Evolutionary conservation across 2,888 invertebrate species (phyloP), one percentile per base, ranked within the genome.

Genomic region (Chironomus tentans): DNA sequence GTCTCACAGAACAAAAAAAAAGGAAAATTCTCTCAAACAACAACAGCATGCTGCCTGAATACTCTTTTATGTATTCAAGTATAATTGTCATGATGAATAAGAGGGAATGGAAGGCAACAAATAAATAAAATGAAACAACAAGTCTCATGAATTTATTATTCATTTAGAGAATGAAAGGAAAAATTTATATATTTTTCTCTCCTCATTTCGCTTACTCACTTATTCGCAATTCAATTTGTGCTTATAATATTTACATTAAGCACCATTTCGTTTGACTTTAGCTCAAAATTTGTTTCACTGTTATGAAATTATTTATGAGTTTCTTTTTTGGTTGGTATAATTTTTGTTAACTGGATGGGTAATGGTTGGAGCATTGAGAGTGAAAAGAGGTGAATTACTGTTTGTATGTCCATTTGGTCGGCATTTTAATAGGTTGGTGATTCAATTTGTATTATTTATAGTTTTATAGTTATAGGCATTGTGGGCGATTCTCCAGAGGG

Each of bases 121-220:
- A 21, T 62, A 56, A 56, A 18, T n/a, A n/a, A 22, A 18, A 56
- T 46, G 13, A 72, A 62, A 72, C 72, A 72, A 62, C 72, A 72
- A 72, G 74, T 73, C 65, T 74, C 74, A 74, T 74, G 74, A 74
- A 74, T 74, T 61, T 74, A 74, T 74, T 74, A 68, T 62, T 50
- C 24, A 65, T 65, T 65, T 65, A 21, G 12, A 65, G 24, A 65
- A 65, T 12, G 56, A 56, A 56, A 56, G 15, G 56, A 56, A 56
- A 18, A 56, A 56, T 6, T 4, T 50, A 18, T 38, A 38, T 38
- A 38, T 10, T 38, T 38, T 10, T 38, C 38, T 38, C 38, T 38
- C 38, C 38, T 38, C 38, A 38, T 38, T 38, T 38, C 38, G 38
- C 38, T 38, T 38, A 38, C 38, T 38, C 38, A 38, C 38, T 70